Percentiles rank a stretch among this genome's conserved stretches.
phyloP scores from a whole-genome alignment of 1,140 invertebrate species.

The Zaprionus vittiger region DNA sequence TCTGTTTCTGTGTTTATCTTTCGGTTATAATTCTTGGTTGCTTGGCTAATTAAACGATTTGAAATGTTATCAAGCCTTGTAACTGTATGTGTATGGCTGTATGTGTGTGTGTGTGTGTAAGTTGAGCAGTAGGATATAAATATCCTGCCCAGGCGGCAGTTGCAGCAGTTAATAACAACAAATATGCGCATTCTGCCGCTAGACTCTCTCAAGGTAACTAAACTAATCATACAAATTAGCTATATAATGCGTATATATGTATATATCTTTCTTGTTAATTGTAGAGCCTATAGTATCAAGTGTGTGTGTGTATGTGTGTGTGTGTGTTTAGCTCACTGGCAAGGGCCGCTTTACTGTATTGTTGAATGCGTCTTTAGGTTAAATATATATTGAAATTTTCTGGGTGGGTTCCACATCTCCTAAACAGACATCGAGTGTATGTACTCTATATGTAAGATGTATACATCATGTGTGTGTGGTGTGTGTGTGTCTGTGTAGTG shows the following conservation, averaged over 20 bases:
- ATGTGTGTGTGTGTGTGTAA: slow-evolving; percentile 24
- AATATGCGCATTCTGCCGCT: slow-evolving; percentile 43
- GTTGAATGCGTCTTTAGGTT: slow-evolving; percentile 30
- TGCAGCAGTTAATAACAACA: slow-evolving; percentile 37
- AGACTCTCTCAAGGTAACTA: slow-evolving; percentile 51
- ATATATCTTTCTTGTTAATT: slow-evolving; percentile 54
- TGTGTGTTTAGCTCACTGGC: slow-evolving; percentile 42
- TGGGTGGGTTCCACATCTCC: slow-evolving; percentile 75
- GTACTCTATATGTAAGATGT: slow-evolving; percentile 11
- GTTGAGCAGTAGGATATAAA: slow-evolving; percentile 34
- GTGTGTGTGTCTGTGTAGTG: slow-evolving; percentile 12
- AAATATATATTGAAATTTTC: slow-evolving; percentile 50
- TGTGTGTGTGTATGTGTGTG: slow-evolving; percentile 39
- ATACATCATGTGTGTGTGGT: slow-evolving; percentile 33
- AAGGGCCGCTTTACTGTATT: slow-evolving; percentile 44
- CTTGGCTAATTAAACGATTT: slow-evolving; percentile 36
- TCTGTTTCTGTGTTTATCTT: slow-evolving; percentile 22
- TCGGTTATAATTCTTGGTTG: slow-evolving; percentile 15
- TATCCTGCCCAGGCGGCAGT: slow-evolving; percentile 28
- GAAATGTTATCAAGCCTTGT: slow-evolving; percentile 27
- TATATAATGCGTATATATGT: slow-evolving; percentile 56
- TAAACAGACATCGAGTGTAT: slow-evolving; percentile 52
- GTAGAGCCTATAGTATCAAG: slow-evolving; percentile 64
- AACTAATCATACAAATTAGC: slow-evolving; percentile 56
- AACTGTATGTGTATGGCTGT: not conserved